Conservation (phyloP, 2,888 invertebrate genomes). For the Drosophila anomalata region DNA sequence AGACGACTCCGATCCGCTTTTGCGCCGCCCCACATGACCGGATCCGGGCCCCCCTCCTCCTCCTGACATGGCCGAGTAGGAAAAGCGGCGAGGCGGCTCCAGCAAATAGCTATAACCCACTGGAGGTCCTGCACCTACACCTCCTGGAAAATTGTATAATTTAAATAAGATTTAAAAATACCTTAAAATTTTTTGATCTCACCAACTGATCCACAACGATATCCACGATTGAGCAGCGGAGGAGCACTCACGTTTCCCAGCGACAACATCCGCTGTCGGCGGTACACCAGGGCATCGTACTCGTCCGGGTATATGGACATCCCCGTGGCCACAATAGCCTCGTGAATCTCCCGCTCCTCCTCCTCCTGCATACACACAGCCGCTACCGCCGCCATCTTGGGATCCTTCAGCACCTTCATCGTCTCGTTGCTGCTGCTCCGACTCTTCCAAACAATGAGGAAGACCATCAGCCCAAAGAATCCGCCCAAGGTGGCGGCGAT, state of each 20-base stretch:
- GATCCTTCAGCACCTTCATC: conserved; percentile 89
- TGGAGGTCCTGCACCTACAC: conserved; percentile 85
- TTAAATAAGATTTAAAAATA: background rate
- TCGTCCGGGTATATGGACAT: conserved; percentile 85
- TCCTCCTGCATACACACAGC: conserved; percentile 91
- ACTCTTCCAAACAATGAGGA: conserved; percentile 95
- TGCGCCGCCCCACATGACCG: conserved; percentile 83
- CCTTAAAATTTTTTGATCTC: conserved; percentile 45
- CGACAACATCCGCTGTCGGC: conserved; percentile 86
- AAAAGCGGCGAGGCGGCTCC: conserved; percentile 88
- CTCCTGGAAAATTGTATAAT: conserved; percentile 76
- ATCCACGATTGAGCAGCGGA: conserved; percentile 84
- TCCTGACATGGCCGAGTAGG: conserved; percentile 83
- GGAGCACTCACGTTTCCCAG: conserved; percentile 88
- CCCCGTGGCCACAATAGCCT: conserved; percentile 89
- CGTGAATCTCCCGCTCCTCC: conserved; percentile 90
- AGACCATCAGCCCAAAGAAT: conserved; percentile 95
- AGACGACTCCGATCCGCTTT: conserved; percentile 87
- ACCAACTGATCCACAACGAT: conserved; percentile 87
- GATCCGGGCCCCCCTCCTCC: conserved; percentile 84
- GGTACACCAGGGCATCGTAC: conserved; percentile 84
- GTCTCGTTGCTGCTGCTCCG: conserved; percentile 91
- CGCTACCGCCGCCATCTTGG: conserved; percentile 91
- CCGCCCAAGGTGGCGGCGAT: conserved; percentile 96
- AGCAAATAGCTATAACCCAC: conserved; percentile 90